Evolutionary conservation across 1,140 invertebrate genomes (phyloP), one percentile per base, ranked within the genome.

Genomic region (Xylocopa sonorina): DNA sequence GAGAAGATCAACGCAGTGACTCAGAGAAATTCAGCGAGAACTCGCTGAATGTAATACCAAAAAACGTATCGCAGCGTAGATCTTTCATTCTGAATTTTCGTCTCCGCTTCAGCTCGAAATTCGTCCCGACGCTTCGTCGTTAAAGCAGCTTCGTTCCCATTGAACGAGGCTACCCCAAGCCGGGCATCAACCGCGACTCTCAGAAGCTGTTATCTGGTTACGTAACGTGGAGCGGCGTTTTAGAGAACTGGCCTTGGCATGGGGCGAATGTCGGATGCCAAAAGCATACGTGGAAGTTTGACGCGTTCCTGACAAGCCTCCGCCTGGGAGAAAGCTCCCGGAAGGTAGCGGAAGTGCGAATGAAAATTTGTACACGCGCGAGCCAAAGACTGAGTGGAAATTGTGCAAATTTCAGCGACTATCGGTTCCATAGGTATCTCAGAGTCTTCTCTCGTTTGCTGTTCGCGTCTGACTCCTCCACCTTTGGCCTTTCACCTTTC

Each of bases 241-340:
- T 76, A 71, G 58, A 78, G 69, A 34, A 68, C 27, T 60, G 34
- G 51, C 51, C 57, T 32, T 57, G 29, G 51, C 53, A 48, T 41
- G 46, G 48, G 55, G 41, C 57, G 32, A 62, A 81, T 63, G 48
- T 75, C 81, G 66, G 57, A 53, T 24, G 74, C 83, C 74, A 78
- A 69, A 78, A 81, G 80, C 81, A 82, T 62, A 63, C 71, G 32
- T 57, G 69, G 66, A 78, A 84, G 74, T 81, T 87, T 81, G 84
- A 87, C 77, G 68, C 64, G 76, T 62, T n/a, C 62, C 34, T 51
- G 78, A 76, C 74, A 48, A 62, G 53, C 64, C 64, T 43, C 34
- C 38, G 67, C 58, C 38, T 38, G 6, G 16, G 38, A 57, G 58
- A 77, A 38, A 43, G 24, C 24, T 21, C 50, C 16, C 14, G n/a